phyloP scores from a whole-genome alignment of 2,888 invertebrate genomes.

The Odontocolon sp. region DNA sequence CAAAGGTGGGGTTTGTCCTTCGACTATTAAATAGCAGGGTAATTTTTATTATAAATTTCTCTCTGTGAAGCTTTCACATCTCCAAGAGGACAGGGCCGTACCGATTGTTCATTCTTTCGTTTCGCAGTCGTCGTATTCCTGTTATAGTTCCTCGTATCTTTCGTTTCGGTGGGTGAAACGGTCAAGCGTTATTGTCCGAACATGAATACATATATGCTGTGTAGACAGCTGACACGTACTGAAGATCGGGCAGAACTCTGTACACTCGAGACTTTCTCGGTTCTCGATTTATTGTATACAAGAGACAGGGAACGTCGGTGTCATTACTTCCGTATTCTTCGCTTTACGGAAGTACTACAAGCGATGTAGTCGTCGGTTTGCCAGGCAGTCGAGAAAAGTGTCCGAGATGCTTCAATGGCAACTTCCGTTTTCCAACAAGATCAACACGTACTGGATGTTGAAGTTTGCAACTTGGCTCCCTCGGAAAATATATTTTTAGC shows the following conservation, averaged over 20 bases:
- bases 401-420: not conserved
- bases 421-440: not conserved
- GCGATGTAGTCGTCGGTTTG: conserved; percentile 3
- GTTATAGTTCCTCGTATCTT: not conserved
- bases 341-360: not conserved
- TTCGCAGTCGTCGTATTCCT: not conserved
- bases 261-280: not conserved
- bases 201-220: not conserved
- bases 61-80: too few relatives aligned
- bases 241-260: not conserved
- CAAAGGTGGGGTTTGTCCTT: too few relatives aligned
- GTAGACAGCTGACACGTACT: not conserved
- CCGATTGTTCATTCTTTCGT: not conserved
- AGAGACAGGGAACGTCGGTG: not conserved
- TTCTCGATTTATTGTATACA: not conserved
- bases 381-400: not conserved
- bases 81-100: not conserved
- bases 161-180: not conserved
- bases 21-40: too few relatives aligned
- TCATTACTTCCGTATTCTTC: conserved; percentile 7
- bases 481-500: not conserved
- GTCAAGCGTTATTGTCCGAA: not conserved
- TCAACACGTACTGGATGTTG: not conserved
- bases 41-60: too few relatives aligned
- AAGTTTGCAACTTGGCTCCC: not conserved